A percentile compares a stretch with the other conserved stretches of the same genome.
Evolutionary conservation across 2,113 vertebrate genomes (phyloP).

Genomic region (Noturus placidus): DNA sequence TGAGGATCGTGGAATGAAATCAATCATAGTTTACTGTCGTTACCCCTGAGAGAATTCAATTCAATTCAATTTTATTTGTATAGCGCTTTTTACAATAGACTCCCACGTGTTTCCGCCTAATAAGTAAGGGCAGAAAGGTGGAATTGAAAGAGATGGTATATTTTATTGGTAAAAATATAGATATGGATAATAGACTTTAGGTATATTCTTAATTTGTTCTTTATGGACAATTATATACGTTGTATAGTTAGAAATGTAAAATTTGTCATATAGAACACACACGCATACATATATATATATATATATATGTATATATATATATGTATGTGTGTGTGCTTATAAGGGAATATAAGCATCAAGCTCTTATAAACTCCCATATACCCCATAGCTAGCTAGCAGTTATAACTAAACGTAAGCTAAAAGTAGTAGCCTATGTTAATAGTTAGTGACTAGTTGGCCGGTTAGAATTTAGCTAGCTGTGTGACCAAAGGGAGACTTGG

Average conservation of each 20-base stretch:
- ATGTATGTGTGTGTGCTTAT: no score
- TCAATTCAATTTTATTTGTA: no score
- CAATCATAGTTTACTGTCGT: slow-evolving; percentile 11
- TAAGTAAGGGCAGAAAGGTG: not conserved
- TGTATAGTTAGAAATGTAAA: not conserved
- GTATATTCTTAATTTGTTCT: not conserved
- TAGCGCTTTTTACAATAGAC: no score
- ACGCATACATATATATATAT: no score
- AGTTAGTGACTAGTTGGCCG: no score
- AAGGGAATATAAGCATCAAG: not conserved
- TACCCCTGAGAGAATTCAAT: not conserved
- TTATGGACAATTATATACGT: not conserved
- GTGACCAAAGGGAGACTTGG: no score
- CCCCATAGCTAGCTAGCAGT: not conserved
- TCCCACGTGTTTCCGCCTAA: not conserved
- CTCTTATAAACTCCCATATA: not conserved
- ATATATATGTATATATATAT: no score
- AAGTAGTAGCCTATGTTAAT: no score
- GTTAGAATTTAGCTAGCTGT: no score
- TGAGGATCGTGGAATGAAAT: not conserved
- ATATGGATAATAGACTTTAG: no score
- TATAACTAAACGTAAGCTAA: no score
- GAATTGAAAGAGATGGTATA: not conserved
- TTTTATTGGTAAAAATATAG: not conserved
- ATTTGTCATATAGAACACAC: not conserved